Evolutionary conservation across 1,140 invertebrate genomes (phyloP), one percentile per base, ranked within the genome.

Genomic region (Penaeus indicus): DNA sequence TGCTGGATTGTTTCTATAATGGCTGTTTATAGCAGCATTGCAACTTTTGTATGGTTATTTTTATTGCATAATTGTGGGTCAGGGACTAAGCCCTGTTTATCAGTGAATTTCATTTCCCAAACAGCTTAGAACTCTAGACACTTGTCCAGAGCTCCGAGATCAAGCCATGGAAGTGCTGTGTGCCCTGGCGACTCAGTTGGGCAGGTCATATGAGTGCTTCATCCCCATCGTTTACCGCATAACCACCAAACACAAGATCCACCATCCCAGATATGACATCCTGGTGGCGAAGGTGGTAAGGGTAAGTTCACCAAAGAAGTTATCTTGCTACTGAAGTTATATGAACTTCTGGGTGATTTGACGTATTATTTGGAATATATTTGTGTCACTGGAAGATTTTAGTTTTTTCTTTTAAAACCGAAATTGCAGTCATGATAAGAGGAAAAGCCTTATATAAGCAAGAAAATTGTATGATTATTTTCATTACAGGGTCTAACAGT

Each of bases 91-190:
- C 18, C 25, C 10, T 86, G 10, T 25, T 67, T 79, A 10, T 47
- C 75, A 13, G 54, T 54, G 54, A 54, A 79, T 38, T 27, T 79
- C 25, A 0, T 38, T 79, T 85, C 32, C 42, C 27, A 60, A 72
- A 38, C 38, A 89, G 87, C 82, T 91, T 54, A 94, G 98, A 47
- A 97, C 96, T 0, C 92, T 99, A 69, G 98, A 99, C 91, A 95
- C 95, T 0, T 96, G 95, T 92, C 95, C 96, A 0, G 96, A 97
- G 72, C 92, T 98, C 60, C 94, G 97, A 5, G 93, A 93, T 11
- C 95, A 95, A 11, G 97, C 97, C 0, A 98, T 99, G 97, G 97
- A 98, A 81, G 97, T 97, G 0, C 93, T 99, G 0, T 97, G 97
- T 91, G 95, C 97, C 0, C 92, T 99, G 64, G 95, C 98, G 8